These are phyloP conservation scores for Denticeps clupeoides DNA, from an alignment of 2,797 vertebrate genomes.

Conservation along the genomic window DNA sequence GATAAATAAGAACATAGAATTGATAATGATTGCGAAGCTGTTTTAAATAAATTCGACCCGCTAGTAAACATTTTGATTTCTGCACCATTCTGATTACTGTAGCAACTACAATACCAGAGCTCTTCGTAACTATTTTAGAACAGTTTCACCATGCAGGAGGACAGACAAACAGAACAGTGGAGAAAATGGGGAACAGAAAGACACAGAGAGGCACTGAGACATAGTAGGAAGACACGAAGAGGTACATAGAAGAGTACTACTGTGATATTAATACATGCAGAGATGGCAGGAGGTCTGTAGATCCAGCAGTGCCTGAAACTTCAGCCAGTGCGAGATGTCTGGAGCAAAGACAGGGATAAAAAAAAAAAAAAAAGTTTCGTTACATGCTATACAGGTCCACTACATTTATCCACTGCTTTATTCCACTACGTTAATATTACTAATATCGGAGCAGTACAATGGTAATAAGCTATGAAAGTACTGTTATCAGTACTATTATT, in stretches of 20 bases:
- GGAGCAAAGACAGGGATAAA: background rate
- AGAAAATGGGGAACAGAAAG: background rate
- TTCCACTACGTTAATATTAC: too few relatives aligned
- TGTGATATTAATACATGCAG: slow-evolving; percentile 5
- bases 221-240: background rate
- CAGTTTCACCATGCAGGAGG: background rate
- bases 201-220: background rate
- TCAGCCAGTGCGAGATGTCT: slow-evolving; percentile 21
- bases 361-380: background rate
- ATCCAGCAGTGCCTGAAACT: background rate
- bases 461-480: too few relatives aligned
- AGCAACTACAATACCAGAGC: background rate
- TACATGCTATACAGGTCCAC: too few relatives aligned
- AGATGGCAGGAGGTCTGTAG: background rate
- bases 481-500: too few relatives aligned
- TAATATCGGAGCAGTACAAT: too few relatives aligned
- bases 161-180: background rate
- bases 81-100: too few relatives aligned
- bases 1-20: too few relatives aligned
- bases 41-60: too few relatives aligned
- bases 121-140: background rate
- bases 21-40: too few relatives aligned
- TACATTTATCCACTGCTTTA: too few relatives aligned
- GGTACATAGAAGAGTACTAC: background rate
- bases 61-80: too few relatives aligned